Conservation (phyloP, 1,140 invertebrate species). For the Procambarus virginalis region DNA sequence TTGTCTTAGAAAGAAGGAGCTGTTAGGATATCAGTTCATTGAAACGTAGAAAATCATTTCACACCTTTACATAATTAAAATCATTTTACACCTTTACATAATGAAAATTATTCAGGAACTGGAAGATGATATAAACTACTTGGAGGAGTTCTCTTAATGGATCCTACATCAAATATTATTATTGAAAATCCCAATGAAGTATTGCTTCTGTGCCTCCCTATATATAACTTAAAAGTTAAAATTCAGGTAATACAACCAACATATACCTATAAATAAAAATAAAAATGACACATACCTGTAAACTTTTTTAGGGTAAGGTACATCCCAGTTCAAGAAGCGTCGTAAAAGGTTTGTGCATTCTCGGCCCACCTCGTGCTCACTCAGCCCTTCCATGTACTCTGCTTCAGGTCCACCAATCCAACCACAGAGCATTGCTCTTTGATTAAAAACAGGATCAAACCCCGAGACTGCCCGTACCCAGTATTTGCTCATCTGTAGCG, state of each 20-base stretch:
- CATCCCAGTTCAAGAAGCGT: constrained; percentile 77
- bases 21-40: too few species aligned
- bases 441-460: constrained; percentile 79
- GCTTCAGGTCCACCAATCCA: constrained; percentile 86
- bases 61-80: too few species aligned
- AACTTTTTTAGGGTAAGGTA: constrained; percentile 78
- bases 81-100: too few species aligned
- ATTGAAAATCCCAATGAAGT: too few species aligned
- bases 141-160: too few species aligned
- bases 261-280: constrained; percentile 75
- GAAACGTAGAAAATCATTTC: too few species aligned
- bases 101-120: too few species aligned
- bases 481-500: constrained; percentile 75
- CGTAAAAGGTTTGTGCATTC: constrained; percentile 78
- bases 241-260: constrained; percentile 26
- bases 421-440: constrained; percentile 77
- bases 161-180: too few species aligned
- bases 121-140: too few species aligned
- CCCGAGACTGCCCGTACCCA: constrained; percentile 78
- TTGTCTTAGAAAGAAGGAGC: too few species aligned
- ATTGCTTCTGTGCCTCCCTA: too few species aligned
- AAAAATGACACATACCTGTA: constrained; percentile 74
- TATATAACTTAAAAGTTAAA: constrained; percentile 53
- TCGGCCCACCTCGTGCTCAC: constrained; percentile 77
- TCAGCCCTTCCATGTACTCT: constrained; percentile 79